Percentiles rank a stretch among this genome's conserved stretches.
phyloP scores from a whole-genome alignment of 1,140 invertebrate species.

The Coenobita brevimanus region DNA sequence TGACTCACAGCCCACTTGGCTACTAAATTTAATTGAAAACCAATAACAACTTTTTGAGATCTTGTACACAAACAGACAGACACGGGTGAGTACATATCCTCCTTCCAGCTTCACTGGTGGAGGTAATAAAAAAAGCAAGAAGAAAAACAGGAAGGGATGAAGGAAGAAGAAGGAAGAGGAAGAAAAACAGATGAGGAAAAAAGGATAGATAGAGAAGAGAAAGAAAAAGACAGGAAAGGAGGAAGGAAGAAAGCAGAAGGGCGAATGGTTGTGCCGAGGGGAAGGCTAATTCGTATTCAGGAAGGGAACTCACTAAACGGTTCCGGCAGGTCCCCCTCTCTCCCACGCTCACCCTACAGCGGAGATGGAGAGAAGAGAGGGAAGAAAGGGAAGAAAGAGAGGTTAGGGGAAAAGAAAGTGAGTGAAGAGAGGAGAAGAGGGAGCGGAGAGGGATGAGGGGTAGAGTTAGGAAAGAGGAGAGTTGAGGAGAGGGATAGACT shows the following conservation, averaged over 20 bases:
- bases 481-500: background rate
- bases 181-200: background rate
- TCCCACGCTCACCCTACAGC: background rate
- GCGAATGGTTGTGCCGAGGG: background rate
- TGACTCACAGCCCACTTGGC: no score
- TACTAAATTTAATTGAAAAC: no score
- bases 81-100: no score
- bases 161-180: background rate
- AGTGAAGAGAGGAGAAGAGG: background rate
- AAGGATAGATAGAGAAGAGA: background rate
- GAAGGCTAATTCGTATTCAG: conserved; percentile 29
- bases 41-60: no score
- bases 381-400: no score
- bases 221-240: background rate
- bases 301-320: conserved; percentile 43
- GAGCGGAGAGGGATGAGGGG: background rate
- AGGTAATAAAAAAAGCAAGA: no score
- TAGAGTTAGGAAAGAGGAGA: background rate
- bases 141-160: no score
- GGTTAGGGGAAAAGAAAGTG: background rate
- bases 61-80: no score
- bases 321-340: conserved; percentile 27
- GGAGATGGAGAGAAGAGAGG: no score
- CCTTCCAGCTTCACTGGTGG: no score
- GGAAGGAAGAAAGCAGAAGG: background rate